phyloP scores from a whole-genome alignment of 1,140 invertebrate genomes.

The Cydia splendana region DNA sequence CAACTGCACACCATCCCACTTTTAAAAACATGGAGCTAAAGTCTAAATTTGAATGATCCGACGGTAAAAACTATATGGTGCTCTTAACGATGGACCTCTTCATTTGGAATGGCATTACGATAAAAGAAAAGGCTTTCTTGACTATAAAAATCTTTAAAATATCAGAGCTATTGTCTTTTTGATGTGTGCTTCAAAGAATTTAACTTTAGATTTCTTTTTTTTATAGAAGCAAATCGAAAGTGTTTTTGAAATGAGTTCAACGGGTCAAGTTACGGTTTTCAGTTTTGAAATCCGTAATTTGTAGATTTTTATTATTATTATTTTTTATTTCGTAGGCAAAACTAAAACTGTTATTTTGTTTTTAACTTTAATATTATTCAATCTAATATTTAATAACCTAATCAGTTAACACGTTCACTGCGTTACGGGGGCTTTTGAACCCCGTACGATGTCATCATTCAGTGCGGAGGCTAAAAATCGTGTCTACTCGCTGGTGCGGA shows the following conservation, averaged over 20 bases:
- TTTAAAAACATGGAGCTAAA: slow-evolving; percentile 35
- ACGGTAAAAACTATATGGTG: slow-evolving; percentile 12
- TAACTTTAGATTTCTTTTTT: background rate
- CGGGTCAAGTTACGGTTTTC: background rate
- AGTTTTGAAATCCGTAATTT: background rate
- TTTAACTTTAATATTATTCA: no score
- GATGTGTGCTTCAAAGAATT: slow-evolving; percentile 32
- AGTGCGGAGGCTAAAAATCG: no score
- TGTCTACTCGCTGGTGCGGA: no score
- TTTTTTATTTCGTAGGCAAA: no score
- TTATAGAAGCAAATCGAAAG: slow-evolving; percentile 13
- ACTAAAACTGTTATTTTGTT: no score
- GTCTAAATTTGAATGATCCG: slow-evolving; percentile 16
- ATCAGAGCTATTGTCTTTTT: slow-evolving; percentile 41
- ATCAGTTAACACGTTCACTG: no score
- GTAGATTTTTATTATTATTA: no score
- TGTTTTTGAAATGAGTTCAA: background rate
- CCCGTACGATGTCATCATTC: no score
- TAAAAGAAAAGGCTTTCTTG: slow-evolving; percentile 55
- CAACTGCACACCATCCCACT: slow-evolving; percentile 24
- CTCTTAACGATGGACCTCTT: slow-evolving; percentile 49
- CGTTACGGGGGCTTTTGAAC: no score
- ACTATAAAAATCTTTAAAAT: slow-evolving; percentile 45
- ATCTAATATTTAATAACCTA: no score
- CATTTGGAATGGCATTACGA: slow-evolving; percentile 55